Base-by-base conservation (phyloP, 2,113 vertebrate species). In the Orientallactaga bullata region DNA sequence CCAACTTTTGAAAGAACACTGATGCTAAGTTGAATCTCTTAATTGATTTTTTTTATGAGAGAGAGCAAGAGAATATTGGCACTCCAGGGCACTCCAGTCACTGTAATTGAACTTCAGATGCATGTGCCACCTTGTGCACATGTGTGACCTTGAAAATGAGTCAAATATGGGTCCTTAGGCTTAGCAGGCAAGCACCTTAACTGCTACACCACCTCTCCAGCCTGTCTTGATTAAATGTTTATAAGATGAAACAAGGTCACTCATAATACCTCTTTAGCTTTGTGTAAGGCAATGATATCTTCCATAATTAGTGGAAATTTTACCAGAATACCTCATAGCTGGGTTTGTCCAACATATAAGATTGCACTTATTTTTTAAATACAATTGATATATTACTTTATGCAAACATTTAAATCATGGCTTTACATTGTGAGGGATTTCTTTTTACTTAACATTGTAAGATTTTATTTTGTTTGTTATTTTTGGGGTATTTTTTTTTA, bases 341-440 rank as follows among this genome's bases (percentile, higher is more conserved):
- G 21, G 81, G 24, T 72, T 86, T 93, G 80, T 16, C 32, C 15
- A 93, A 69, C 63, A 42, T 79, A 68, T 8, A 17, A 51, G 30
- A 47, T 85, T 32, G 74, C 30, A 60, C 37, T 11, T 80, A 83
- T 65, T 86, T 82, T 71, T 47, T 24, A 81, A 72, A 63, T 30
- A 47, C 8, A 73, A 77, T 87, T 39, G 17, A 47, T n/a, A 88
- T 68, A 18, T 69, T 88, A 92, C 77, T 58, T 18, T 65, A 69
- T 37, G n/a, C 4, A 90, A 95, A 95, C 77, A 68, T 21, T 85
- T 89, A 92, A 91, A 89, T 13, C 1, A 80, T 60, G 3, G 73
- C 21, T 60, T 81, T 81, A 42, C 16, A 88, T 28, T 81, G 35
- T 87, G 35, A 55, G 15, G 10, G 12, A 55, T 55, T 55, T 55